These are phyloP conservation scores for Hirtodrosophila duncani DNA, from an alignment of 2,888 invertebrate species.

Conservation along the genomic window DNA sequence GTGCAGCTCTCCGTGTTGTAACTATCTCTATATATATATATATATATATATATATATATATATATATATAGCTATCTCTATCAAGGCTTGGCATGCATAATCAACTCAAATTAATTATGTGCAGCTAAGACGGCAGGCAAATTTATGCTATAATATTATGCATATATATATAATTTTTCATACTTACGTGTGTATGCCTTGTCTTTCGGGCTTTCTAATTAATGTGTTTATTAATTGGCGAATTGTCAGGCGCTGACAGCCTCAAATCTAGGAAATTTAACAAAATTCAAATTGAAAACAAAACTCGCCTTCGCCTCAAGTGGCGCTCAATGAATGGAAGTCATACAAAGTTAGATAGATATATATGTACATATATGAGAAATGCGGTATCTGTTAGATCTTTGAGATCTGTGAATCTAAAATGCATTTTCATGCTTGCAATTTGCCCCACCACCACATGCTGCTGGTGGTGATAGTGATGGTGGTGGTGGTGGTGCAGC, in stretches of 20 bases:
- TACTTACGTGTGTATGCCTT: constrained; percentile 16
- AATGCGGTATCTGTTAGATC: constrained; percentile 27
- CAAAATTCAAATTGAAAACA: constrained; percentile 23
- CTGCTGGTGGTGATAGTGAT: too few relatives aligned
- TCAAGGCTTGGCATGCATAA: constrained; percentile 20
- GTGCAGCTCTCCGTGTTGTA: constrained; percentile 2
- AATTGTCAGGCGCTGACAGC: constrained; percentile 66
- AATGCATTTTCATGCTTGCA: constrained; percentile 54
- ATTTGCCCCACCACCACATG: constrained; percentile 10
- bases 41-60: too few relatives aligned
- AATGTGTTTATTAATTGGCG: constrained; percentile 73
- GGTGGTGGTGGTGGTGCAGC: constrained; percentile 8
- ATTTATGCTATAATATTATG: constrained; percentile 2
- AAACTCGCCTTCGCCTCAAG: too few relatives aligned
- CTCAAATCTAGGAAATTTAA: constrained; percentile 54
- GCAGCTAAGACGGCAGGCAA: constrained; percentile 15
- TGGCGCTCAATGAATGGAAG: not conserved
- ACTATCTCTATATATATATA: constrained; percentile 5
- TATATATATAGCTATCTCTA: too few relatives aligned
- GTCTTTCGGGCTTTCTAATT: constrained; percentile 59
- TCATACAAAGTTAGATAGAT: not conserved
- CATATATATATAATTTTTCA: constrained; percentile 27
- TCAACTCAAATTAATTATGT: constrained; percentile 34
- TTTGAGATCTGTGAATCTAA: constrained; percentile 29
- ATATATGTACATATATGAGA: not conserved